Evolutionary conservation across 1,140 invertebrate species (phyloP).

Genomic region (Pissodes strobi): DNA sequence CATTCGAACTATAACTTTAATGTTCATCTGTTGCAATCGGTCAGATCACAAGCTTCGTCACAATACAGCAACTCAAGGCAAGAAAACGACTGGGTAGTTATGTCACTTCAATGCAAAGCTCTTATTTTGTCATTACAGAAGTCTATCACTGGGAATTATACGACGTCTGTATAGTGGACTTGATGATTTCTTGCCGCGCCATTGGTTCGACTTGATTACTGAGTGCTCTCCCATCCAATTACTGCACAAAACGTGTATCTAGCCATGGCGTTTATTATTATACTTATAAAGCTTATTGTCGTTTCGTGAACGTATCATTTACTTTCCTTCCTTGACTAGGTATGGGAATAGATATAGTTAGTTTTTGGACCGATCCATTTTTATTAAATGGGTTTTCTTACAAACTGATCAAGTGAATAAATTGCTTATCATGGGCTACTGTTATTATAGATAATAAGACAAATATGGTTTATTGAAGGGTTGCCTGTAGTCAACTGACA

Average conservation of each 20-base stretch:
- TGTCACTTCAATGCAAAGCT: conserved; percentile 44
- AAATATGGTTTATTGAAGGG: too few relatives aligned
- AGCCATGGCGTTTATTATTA: conserved; percentile 35
- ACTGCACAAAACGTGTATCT: conserved; percentile 37
- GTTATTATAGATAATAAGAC: too few relatives aligned
- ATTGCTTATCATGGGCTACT: too few relatives aligned
- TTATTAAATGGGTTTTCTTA: too few relatives aligned
- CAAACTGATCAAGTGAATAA: too few relatives aligned
- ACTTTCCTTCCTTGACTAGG: not conserved
- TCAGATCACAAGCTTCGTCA: conserved; percentile 16
- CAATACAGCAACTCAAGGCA: not conserved
- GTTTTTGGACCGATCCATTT: too few relatives aligned
- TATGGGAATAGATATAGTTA: conserved; percentile 27
- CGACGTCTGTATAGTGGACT: conserved; percentile 36
- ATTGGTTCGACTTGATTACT: conserved; percentile 42
- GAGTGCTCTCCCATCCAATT: conserved; percentile 37
- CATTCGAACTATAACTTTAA: conserved; percentile 54
- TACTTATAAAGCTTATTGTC: conserved; percentile 29
- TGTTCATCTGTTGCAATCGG: conserved; percentile 46
- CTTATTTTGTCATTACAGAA: conserved; percentile 55
- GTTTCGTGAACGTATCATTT: conserved; percentile 34
- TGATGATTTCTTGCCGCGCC: conserved; percentile 32
- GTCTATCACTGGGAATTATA: conserved; percentile 52
- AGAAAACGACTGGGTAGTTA: conserved; percentile 26
- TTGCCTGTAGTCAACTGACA: too few relatives aligned